Evolutionary conservation across 2,888 invertebrate genomes (phyloP).

Genomic region (Oxytorus armatus): DNA sequence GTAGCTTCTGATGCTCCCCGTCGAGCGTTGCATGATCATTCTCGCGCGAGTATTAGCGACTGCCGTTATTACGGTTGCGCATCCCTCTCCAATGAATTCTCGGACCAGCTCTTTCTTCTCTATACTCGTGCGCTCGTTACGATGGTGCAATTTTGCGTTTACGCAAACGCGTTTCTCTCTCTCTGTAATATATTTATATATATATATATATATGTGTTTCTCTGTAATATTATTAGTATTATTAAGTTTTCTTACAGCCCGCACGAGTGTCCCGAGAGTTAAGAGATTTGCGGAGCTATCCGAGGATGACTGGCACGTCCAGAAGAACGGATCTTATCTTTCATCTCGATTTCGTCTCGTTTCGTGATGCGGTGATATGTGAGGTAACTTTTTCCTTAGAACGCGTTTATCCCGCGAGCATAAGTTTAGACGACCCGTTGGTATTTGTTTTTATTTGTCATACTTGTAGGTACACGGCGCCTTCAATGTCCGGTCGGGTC

Average conservation of each 20-base stretch:
- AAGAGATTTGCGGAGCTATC: slow-evolving; percentile 18
- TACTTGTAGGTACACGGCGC: no score
- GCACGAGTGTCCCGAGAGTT: slow-evolving; percentile 18
- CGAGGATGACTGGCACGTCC: slow-evolving; percentile 22
- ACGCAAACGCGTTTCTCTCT: slow-evolving; percentile 61
- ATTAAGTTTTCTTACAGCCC: slow-evolving; percentile 28
- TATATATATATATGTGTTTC: not conserved
- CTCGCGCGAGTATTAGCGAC: slow-evolving; percentile 44
- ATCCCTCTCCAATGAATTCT: slow-evolving; percentile 52
- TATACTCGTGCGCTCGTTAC: slow-evolving; percentile 43
- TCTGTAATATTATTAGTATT: slow-evolving; percentile 32
- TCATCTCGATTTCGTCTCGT: slow-evolving; percentile 26
- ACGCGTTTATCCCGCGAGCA: no score
- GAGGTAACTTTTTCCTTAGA: no score
- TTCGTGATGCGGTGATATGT: not conserved
- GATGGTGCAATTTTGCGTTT: slow-evolving; percentile 65
- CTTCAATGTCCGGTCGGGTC: no score
- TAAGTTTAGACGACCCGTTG: no score
- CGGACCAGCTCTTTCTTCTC: slow-evolving; percentile 26
- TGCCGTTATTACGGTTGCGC: slow-evolving; percentile 68
- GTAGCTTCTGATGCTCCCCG: not conserved
- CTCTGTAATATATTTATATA: slow-evolving; percentile 18
- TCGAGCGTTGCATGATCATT: slow-evolving; percentile 50
- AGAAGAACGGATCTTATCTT: slow-evolving; percentile 19
- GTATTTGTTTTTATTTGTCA: slow-evolving; percentile 22